Evolutionary conservation across 2,113 vertebrate genomes (phyloP).

Genomic region (Odocoileus virginianus): DNA sequence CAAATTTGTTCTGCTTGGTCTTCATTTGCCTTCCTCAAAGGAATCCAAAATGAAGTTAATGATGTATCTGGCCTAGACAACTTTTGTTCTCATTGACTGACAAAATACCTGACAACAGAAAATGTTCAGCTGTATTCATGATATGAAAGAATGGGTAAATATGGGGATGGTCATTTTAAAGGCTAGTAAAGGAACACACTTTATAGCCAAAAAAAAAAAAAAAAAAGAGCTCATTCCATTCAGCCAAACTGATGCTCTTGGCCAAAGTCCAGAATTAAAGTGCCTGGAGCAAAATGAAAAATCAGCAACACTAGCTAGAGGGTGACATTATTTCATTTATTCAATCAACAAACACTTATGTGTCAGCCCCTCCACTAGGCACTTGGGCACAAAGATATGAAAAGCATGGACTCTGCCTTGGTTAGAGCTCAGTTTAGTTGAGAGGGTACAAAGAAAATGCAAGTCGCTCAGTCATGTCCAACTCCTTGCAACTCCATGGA

Average conservation of each 20-base stretch:
- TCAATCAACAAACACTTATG: not conserved
- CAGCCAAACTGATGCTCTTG: not conserved
- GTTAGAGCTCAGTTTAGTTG: not conserved
- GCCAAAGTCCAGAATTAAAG: not conserved
- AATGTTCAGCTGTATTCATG: not conserved
- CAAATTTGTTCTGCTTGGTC: not conserved
- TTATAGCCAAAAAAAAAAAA: not conserved
- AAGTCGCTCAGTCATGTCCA: accelerated
- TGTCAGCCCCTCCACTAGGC: not conserved
- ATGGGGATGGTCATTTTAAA: not conserved
- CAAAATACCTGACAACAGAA: not conserved
- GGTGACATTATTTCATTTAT: not conserved
- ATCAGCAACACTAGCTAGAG: not conserved
- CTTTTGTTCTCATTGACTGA: not conserved
- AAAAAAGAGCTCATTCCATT: not conserved
- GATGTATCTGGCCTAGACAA: not conserved
- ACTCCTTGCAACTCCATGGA: not conserved
- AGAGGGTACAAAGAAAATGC: not conserved
- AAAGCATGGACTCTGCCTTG: not conserved
- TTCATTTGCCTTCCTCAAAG: not conserved
- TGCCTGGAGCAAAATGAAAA: not conserved
- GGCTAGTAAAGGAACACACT: not conserved
- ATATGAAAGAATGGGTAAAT: not conserved
- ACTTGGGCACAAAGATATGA: not conserved
- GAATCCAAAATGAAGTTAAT: not conserved